These are phyloP conservation scores for Helicoverpa zea DNA, from an alignment of 1,140 invertebrate species.

Conservation along the genomic window DNA sequence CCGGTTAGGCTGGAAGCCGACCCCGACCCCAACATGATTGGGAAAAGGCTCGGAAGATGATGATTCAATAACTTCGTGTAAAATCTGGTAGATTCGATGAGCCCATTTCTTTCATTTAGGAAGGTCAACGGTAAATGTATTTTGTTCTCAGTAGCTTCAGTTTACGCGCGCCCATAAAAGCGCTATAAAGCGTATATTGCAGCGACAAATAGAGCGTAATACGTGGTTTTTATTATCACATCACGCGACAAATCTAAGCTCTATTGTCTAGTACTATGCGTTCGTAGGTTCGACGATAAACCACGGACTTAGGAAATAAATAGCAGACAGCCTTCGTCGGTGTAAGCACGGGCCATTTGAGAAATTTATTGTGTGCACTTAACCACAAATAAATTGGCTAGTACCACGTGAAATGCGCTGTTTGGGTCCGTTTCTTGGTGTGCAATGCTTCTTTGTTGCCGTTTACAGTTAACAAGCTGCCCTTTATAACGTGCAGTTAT, in stretches of 20 bases:
- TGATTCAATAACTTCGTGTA: too few species aligned
- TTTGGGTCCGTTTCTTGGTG: constrained; percentile 62
- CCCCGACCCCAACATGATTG: too few species aligned
- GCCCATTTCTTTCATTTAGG: constrained; percentile 26
- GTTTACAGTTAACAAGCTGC: constrained; percentile 50
- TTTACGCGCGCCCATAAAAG: constrained; percentile 59
- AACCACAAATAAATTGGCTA: constrained; percentile 84
- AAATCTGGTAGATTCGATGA: not conserved
- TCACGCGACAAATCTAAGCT: constrained; percentile 70
- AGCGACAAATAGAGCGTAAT: constrained; percentile 57
- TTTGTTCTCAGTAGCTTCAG: constrained; percentile 43
- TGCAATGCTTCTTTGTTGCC: constrained; percentile 47
- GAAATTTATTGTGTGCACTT: constrained; percentile 85
- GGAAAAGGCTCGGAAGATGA: too few species aligned
- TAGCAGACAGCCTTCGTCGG: constrained; percentile 77
- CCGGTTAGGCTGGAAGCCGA: too few species aligned
- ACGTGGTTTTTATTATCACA: constrained; percentile 65
- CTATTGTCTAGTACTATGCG: constrained; percentile 66
- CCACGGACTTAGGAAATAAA: constrained; percentile 79
- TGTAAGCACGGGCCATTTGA: constrained; percentile 81
- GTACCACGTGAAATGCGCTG: constrained; percentile 71
- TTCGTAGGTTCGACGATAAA: constrained; percentile 74
- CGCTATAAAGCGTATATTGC: constrained; percentile 56
- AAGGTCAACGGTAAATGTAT: constrained; percentile 35
- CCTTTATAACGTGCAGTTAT: constrained; percentile 38